Percentiles rank a stretch among this genome's conserved stretches.
Conservation (phyloP, 2,113 vertebrate genomes). For the Pan paniscus region DNA sequence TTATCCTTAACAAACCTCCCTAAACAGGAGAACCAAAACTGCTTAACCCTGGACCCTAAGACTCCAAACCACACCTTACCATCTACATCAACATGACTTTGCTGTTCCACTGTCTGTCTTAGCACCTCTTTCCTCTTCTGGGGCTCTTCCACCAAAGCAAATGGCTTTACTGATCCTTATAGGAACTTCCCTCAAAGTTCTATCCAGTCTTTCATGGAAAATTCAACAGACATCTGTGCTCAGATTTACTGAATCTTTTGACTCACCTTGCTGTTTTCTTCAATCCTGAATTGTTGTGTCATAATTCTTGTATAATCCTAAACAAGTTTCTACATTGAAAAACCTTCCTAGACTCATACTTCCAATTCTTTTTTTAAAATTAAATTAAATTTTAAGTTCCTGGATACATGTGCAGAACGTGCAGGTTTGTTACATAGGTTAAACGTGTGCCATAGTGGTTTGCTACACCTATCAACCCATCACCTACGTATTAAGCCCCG, state of each 20-base stretch:
- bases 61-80: neutral
- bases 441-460: no score
- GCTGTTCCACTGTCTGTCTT: neutral
- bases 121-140: neutral
- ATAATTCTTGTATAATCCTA: neutral
- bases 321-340: neutral
- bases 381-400: no score
- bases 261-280: neutral
- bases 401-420: no score
- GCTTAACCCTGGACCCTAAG: neutral
- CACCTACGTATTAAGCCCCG: no score
- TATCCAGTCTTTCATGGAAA: neutral
- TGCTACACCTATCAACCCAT: no score
- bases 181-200: neutral
- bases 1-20: neutral
- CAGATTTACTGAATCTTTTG: neutral
- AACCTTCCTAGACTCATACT: neutral
- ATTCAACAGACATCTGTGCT: neutral
- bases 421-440: no score
- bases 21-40: neutral
- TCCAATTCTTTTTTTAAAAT: neutral
- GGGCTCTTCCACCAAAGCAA: neutral
- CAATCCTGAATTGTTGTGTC: neutral
- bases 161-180: neutral
- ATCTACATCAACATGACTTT: neutral